Evolutionary conservation across 2,888 invertebrate species (phyloP).

Genomic region (Glaucopsyche alexis): DNA sequence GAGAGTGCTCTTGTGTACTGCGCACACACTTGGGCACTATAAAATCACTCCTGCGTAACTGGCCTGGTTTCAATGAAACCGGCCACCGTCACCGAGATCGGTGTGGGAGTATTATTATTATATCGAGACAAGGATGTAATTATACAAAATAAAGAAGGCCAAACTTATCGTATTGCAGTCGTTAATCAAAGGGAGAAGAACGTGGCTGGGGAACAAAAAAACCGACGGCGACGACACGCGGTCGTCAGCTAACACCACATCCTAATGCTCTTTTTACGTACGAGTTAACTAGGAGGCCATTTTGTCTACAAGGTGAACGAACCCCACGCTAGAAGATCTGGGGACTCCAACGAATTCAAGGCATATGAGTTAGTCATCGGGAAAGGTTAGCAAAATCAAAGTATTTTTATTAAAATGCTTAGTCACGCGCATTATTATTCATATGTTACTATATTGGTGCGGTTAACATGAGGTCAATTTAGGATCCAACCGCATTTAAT

Average conservation of each 20-base stretch:
- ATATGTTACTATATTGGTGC: neutral
- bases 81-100: too few species aligned
- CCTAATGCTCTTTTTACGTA: slow-evolving; percentile 48
- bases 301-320: slow-evolving; percentile 45
- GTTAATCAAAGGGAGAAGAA: slow-evolving; percentile 66
- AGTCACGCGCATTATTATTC: slow-evolving; percentile 13
- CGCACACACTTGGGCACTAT: too few species aligned
- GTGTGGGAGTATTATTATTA: too few species aligned
- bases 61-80: too few species aligned
- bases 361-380: slow-evolving; percentile 57
- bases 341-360: slow-evolving; percentile 36
- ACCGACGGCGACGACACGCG: slow-evolving; percentile 47
- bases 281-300: slow-evolving; percentile 50
- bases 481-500: neutral
- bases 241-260: slow-evolving; percentile 35
- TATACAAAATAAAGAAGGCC: slow-evolving; percentile 52
- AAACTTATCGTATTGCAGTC: slow-evolving; percentile 61
- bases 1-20: too few species aligned
- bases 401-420: slow-evolving; percentile 41
- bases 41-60: too few species aligned
- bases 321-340: slow-evolving; percentile 37
- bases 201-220: slow-evolving; percentile 55
- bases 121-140: slow-evolving; percentile 22
- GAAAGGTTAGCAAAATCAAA: slow-evolving; percentile 59
- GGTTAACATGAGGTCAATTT: neutral